Conservation (phyloP, 2,797 vertebrate species). For the Fringilla coelebs region DNA sequence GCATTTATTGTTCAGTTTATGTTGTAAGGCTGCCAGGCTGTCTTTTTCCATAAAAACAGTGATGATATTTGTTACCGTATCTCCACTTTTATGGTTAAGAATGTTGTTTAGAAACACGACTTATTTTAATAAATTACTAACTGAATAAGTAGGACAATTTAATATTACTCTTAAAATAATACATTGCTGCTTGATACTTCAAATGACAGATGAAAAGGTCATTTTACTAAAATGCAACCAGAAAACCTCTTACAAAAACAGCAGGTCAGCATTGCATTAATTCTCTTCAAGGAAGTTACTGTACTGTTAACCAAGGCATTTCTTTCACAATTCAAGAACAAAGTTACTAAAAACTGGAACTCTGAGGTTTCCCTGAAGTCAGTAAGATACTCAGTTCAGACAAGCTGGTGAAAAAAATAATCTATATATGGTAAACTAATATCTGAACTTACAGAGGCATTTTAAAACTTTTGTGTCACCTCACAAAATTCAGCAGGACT, state of each 20-base stretch:
- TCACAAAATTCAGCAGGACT: not conserved
- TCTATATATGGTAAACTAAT: not conserved
- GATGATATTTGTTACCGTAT: not conserved
- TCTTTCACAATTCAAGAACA: conserved; percentile 37
- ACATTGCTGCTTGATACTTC: not conserved
- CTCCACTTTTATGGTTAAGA: not conserved
- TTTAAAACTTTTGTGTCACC: not conserved
- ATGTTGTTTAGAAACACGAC: not conserved
- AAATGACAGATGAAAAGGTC: not conserved
- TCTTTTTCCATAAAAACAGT: not conserved
- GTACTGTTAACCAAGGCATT: not conserved
- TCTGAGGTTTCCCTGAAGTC: not conserved
- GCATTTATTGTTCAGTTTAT: not conserved
- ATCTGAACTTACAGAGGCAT: not conserved
- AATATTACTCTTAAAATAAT: not conserved
- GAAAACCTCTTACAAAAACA: conserved; percentile 1
- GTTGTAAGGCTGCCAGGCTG: not conserved
- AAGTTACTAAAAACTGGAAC: conserved; percentile 27
- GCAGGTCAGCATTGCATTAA: not conserved
- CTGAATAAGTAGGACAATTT: not conserved
- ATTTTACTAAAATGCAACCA: not conserved
- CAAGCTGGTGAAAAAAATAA: not conserved
- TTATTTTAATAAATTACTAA: not conserved
- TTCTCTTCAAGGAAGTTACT: conserved; percentile 5
- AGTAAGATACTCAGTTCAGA: not conserved